phyloP scores from a whole-genome alignment of 2,888 invertebrate genomes.

The Cataglyphis livida region DNA sequence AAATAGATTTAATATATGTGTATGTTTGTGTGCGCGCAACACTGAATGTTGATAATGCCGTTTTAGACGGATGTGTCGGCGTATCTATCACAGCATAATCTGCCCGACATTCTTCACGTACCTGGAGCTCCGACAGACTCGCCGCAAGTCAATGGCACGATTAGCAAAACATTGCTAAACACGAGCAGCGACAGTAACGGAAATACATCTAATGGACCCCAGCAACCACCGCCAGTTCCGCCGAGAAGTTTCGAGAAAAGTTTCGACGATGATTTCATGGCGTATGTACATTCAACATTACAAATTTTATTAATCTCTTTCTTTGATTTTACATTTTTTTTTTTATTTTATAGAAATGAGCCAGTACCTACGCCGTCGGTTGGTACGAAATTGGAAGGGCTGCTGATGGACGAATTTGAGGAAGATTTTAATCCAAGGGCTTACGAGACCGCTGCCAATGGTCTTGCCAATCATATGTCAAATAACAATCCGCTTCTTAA shows the following conservation, averaged over 20 bases:
- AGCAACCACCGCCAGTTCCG: slow-evolving; percentile 82
- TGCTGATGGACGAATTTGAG: slow-evolving; percentile 93
- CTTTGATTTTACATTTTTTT: slow-evolving; percentile 8
- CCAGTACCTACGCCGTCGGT: slow-evolving; percentile 87
- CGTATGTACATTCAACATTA: slow-evolving; percentile 71
- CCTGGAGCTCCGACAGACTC: slow-evolving; percentile 77
- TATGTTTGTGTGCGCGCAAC: neutral
- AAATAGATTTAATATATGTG: neutral
- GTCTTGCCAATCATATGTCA: slow-evolving; percentile 82
- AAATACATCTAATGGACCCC: slow-evolving; percentile 83
- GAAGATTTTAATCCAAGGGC: slow-evolving; percentile 96
- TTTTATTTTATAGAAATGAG: slow-evolving; percentile 72
- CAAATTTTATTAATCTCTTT: slow-evolving; percentile 10
- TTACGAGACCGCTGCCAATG: slow-evolving; percentile 88
- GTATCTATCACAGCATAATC: slow-evolving; percentile 86
- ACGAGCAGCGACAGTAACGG: slow-evolving; percentile 82
- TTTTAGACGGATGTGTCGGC: slow-evolving; percentile 86
- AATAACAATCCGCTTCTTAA: slow-evolving; percentile 80
- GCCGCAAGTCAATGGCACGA: slow-evolving; percentile 80
- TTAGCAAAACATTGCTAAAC: slow-evolving; percentile 72
- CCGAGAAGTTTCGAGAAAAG: slow-evolving; percentile 83
- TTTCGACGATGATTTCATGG: slow-evolving; percentile 83
- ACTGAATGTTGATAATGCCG: neutral
- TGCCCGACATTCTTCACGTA: slow-evolving; percentile 86
- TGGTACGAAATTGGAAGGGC: slow-evolving; percentile 92